phyloP scores from a whole-genome alignment of 1,140 invertebrate species.

The Micrasema minimum region DNA sequence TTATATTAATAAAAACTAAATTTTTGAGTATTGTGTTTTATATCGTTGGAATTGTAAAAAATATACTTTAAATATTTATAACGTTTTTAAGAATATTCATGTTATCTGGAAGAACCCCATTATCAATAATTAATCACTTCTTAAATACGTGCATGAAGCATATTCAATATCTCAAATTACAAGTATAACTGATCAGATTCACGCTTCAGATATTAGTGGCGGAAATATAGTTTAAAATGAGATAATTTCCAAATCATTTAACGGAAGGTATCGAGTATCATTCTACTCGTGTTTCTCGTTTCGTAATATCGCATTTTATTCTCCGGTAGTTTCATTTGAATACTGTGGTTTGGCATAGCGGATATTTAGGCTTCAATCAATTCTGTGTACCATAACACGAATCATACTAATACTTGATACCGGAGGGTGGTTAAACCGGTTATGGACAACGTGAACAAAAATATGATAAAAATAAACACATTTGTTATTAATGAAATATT shows the following conservation, averaged over 20 bases:
- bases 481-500: neutral
- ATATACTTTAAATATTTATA: too few species aligned
- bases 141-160: too few species aligned
- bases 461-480: neutral
- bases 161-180: too few species aligned
- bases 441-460: neutral
- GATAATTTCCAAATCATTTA: constrained; percentile 19
- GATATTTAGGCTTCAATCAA: constrained; percentile 6
- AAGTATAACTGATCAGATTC: too few species aligned
- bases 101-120: too few species aligned
- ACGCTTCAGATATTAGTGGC: too few species aligned
- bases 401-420: neutral
- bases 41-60: too few species aligned
- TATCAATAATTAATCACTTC: too few species aligned
- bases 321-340: constrained; percentile 2
- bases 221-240: neutral
- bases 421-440: neutral
- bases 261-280: neutral
- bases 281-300: neutral
- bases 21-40: too few species aligned
- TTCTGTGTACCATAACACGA: too few species aligned
- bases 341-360: neutral
- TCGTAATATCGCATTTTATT: constrained; percentile 12
- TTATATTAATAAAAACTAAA: too few species aligned
- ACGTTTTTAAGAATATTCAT: too few species aligned